Base-by-base conservation (phyloP, 2,888 invertebrate species). In the Ecliptopera silaceata region DNA sequence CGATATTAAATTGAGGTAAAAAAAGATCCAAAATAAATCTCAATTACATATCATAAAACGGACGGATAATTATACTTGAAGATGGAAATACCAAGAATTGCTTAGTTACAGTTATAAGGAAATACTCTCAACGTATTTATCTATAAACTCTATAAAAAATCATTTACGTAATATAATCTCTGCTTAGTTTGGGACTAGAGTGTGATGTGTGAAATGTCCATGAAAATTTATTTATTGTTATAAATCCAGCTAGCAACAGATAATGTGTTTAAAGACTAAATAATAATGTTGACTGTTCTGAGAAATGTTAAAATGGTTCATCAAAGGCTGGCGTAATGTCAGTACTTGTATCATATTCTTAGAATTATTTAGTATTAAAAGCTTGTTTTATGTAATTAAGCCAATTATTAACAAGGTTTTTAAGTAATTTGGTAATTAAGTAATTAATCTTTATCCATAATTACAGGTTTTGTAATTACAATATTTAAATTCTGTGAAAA, bases 81-180 rank as follows among this genome's bases (percentile, higher is more conserved):
- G 42, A 48, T 50, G 45, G 45, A 46, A 56, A 29, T 56, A 45
- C 50, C 56, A 12, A 41, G 46, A 52, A 34, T 42, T 34, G 36
- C 13, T 34, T 43, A 3, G 44, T 36, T 10, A 17, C 3, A 18
- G 32, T 8, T 5, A 47, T 32, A 12, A 59, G 56, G 59, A 59
- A 56, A 48, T 32, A 43, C 31, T 42, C 5, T 29, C 32, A 3
- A n/a, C 4, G 17, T 11, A 43, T 46, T 41, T 46, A 44, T 44
- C 12, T 32, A 43, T 26, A 56, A 36, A 57, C 50, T 56, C n/a
- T 51, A 51, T 53, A 46, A 44, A 43, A 39, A 29, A 45, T 11
- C 10, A 8, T 26, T 44, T 36, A 22, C 42, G 45, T 47, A 47
- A 56, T 29, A n/a, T n/a, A n/a, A n/a, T n/a, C n/a, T n/a, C n/a